Evolutionary conservation across 53 echinoderm and acorn worm species (phyloP).

Genomic region (Astropecten irregularis): DNA sequence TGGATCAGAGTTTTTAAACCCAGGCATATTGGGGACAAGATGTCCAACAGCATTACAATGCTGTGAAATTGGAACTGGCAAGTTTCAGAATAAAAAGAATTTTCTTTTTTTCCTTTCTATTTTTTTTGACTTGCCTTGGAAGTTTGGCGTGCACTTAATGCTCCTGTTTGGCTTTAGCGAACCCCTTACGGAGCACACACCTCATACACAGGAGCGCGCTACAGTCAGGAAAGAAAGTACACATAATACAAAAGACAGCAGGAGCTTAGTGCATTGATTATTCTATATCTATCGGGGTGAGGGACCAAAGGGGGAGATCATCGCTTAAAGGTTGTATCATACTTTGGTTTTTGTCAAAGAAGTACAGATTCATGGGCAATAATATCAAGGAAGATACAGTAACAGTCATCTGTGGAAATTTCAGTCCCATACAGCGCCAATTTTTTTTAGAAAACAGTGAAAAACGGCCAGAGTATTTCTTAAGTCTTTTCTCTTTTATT

Average conservation of each 20-base stretch:
- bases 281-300: background rate
- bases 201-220: conserved; percentile 32
- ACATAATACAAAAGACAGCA: conserved; percentile 30
- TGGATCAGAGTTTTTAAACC: background rate
- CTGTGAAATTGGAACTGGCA: conserved; percentile 45
- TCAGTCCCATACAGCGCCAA: background rate
- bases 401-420: no score
- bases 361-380: no score
- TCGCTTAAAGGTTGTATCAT: no score
- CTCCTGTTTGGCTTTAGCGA: conserved; percentile 5
- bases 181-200: conserved; percentile 3
- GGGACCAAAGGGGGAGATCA: background rate
- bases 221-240: conserved; percentile 33
- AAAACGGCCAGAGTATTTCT: no score
- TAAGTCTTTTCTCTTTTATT: no score
- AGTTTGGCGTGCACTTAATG: background rate
- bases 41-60: conserved; percentile 53
- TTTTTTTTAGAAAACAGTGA: background rate
- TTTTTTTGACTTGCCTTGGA: conserved; percentile 40
- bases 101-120: background rate
- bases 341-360: no score
- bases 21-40: conserved; percentile 49
- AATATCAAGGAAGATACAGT: no score
- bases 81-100: conserved; percentile 8
- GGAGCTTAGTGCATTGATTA: background rate